Evolutionary conservation across 1,140 invertebrate genomes (phyloP), one percentile per base, ranked within the genome.

Genomic region (Bathynomus jamesi): DNA sequence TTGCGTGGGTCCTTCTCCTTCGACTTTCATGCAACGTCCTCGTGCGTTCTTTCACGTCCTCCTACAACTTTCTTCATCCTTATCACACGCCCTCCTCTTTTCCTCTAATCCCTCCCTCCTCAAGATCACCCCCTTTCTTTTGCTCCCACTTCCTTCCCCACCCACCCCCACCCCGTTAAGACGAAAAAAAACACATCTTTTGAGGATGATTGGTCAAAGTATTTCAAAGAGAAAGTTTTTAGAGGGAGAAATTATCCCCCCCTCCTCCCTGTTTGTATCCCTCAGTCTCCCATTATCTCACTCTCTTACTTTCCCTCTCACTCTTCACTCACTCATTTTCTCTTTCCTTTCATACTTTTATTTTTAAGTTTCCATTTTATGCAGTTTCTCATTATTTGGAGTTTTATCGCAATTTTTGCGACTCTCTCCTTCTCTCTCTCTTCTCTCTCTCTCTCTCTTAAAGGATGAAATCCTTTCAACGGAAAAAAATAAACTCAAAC

Each of bases 131-230:
- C 21, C 40, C 13, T 17, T 17, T 21, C 13, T 53, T 53, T 1
- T 53, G 17, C 7, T 8, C 40, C 40, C 40, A 11, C 40, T 17
- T 17, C 32, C 40, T 17, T 53, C 5, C 40, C 5, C 5, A 11
- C 40, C 40, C 40, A 17, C 21, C 40, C 21, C 40, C 21, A 53
- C 40, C 40, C 40, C 40, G 11, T 53, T 21, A 53, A 53, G 21
- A 53, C 21, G 21, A 11, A 21, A 53, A 53, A 53, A 53, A 53
- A 53, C 13, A 53, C 40, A 53, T 53, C 40, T 53, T 53, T 53
- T 53, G 40, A 53, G 40, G 40, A 53, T 53, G 40, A 53, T 53
- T 53, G 40, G 40, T 53, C 40, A 53, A 53, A 53, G 40, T 53
- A 53, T 53, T 53, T 53, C 40, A 53, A 53, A 53, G 40, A 53